Conservation (phyloP, 2,888 invertebrate genomes). For the Sturmia bella region DNA sequence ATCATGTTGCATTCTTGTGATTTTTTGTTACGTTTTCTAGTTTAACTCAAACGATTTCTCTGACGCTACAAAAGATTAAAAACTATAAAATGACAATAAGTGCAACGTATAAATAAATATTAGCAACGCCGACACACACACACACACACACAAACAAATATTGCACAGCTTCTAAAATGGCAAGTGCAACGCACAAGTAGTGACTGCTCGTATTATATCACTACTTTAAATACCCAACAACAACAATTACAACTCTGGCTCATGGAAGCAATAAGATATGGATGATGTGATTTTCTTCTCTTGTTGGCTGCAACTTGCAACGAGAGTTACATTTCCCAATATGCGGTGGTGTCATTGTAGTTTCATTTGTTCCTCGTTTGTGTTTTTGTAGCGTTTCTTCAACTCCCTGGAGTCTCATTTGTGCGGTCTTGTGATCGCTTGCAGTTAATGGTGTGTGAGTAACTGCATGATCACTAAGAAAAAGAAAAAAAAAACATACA, state of each 20-base stretch:
- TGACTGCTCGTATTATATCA: slow-evolving; percentile 51
- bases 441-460: slow-evolving; percentile 65
- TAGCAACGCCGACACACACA: slow-evolving; percentile 9
- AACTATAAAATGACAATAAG: slow-evolving; percentile 62
- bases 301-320: slow-evolving; percentile 34
- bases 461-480: slow-evolving; percentile 58
- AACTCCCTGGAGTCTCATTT: slow-evolving; percentile 68
- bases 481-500: slow-evolving; percentile 46
- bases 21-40: slow-evolving; percentile 28
- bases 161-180: slow-evolving; percentile 57
- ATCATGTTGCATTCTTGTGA: slow-evolving; percentile 64
- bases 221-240: slow-evolving; percentile 50
- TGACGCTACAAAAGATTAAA: slow-evolving; percentile 50
- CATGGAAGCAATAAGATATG: slow-evolving; percentile 63
- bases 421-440: slow-evolving; percentile 66
- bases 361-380: slow-evolving; percentile 33
- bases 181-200: slow-evolving; percentile 68
- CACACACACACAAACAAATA: slow-evolving; percentile 28
- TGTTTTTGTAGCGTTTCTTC: slow-evolving; percentile 26
- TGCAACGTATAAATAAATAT: slow-evolving; percentile 39
- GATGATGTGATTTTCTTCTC: slow-evolving; percentile 39
- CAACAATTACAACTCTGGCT: slow-evolving; percentile 42
- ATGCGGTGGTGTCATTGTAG: slow-evolving; percentile 37
- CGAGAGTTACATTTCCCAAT: slow-evolving; percentile 31
- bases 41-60: slow-evolving; percentile 24